A percentile compares a stretch with the other conserved stretches of the same genome.
Conservation (phyloP, 2,888 invertebrate species). For the Protodeltote pygarga region DNA sequence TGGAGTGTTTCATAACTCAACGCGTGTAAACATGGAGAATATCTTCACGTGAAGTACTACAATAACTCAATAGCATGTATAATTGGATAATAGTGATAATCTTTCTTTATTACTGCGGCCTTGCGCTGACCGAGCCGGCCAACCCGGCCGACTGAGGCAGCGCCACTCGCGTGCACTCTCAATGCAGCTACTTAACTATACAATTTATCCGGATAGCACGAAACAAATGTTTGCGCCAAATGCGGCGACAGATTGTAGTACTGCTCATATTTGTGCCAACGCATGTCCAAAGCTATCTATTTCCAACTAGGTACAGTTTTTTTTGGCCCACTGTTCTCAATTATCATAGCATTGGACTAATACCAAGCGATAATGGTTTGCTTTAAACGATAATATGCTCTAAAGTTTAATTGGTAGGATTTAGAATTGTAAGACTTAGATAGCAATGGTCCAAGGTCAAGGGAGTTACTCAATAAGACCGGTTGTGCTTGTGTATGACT, state of each 20-base stretch:
- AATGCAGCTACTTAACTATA: conserved; percentile 12
- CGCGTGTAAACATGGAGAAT: conserved; percentile 50
- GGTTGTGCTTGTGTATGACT: conserved; percentile 68
- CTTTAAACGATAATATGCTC: conserved; percentile 64
- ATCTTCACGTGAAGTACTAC: conserved; percentile 62
- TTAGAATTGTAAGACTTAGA: conserved; percentile 55
- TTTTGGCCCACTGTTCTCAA: conserved; percentile 81
- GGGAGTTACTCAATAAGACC: conserved; percentile 73
- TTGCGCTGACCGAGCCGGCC: conserved; percentile 63
- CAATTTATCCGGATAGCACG: conserved; percentile 36
- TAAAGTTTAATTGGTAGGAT: conserved; percentile 60
- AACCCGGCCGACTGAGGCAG: conserved; percentile 40
- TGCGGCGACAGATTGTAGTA: conserved; percentile 46
- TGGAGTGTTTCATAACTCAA: conserved; percentile 51
- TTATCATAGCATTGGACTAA: conserved; percentile 79
- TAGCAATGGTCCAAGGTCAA: conserved; percentile 69
- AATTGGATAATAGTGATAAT: conserved; percentile 82
- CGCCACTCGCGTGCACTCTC: conserved; percentile 5
- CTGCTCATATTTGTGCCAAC: conserved; percentile 48
- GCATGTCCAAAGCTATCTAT: conserved; percentile 55
- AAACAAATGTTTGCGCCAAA: conserved; percentile 54
- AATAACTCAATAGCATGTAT: conserved; percentile 70
- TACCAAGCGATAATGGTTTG: conserved; percentile 78
- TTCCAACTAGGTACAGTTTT: conserved; percentile 64
- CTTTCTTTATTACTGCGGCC: conserved; percentile 66